Evolutionary conservation across 2,888 invertebrate genomes (phyloP), one percentile per base, ranked within the genome.

Genomic region (Lasioglossum morio): DNA sequence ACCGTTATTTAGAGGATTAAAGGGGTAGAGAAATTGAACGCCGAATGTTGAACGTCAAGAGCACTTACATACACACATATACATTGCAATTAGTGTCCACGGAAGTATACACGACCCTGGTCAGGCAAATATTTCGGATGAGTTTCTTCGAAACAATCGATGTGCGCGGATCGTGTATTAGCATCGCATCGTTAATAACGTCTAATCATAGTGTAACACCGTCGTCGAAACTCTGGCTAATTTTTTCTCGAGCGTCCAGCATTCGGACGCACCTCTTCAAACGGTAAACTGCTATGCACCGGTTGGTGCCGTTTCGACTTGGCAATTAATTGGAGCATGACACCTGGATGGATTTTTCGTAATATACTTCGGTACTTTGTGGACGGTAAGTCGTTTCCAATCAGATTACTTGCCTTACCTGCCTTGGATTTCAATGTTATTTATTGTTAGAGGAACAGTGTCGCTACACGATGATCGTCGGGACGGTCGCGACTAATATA

Each of bases 351-450:
- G 77, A 78, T 74, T 43, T 57, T 88, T 43, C 77, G 74, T 19
- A 79, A 81, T 5, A n/a, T 88, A 70, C 40, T 85, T 10, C 80
- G 53, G 72, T 87, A 88, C 57, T 72, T 90, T 40, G 77, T 43
- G 60, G 87, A 75, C n/a, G 88, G 84, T 90, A 78, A 91, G 88
- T 85, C 30, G 27, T 23, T 37, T 34, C 14, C 16, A 16, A 5
- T 16, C 12, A 30, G 7, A 14, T 23, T 27, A 0, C 7, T 30
- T 27, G 23, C 53, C n/a, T 27, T 4, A 5, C 7, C 16, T 27
- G 23, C 53, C n/a, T 27, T 4, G 2, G 27, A 27, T 16, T 60
- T 16, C 1, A 5, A 27, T 16, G 60, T 60, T 60, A 19, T 48
- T 53, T 23, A 53, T 23, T 53, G 48, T 53, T 23, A 23, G 23